phyloP scores from a whole-genome alignment of 2,888 invertebrate species.

The Leptinotarsa peninsularis region DNA sequence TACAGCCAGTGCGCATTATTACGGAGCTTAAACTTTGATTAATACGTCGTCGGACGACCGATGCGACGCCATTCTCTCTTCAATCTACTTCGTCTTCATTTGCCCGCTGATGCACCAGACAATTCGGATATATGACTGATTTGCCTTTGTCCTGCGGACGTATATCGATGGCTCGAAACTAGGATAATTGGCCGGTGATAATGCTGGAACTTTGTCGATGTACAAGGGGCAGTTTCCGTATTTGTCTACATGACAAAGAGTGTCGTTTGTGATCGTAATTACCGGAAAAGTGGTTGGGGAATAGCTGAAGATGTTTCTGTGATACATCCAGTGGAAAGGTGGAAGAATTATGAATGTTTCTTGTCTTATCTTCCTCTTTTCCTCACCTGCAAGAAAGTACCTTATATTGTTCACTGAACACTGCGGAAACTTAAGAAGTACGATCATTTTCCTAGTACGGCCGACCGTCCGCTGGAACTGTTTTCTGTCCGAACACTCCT shows the following conservation, averaged over 20 bases:
- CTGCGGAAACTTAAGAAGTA: no score
- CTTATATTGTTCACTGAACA: no score
- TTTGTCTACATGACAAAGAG: neutral
- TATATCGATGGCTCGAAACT: constrained; percentile 25
- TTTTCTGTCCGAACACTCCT: no score
- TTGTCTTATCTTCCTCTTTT: no score
- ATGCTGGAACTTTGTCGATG: neutral
- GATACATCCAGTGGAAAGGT: no score
- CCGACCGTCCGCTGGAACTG: no score
- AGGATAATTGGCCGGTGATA: constrained; percentile 15
- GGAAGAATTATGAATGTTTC: no score
- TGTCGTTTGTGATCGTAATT: no score
- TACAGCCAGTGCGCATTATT: constrained; percentile 66
- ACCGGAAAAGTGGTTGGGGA: no score
- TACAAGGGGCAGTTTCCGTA: neutral
- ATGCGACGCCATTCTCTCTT: constrained; percentile 55
- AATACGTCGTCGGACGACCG: constrained; percentile 64
- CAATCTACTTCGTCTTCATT: constrained; percentile 56
- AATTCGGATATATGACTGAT: constrained; percentile 36
- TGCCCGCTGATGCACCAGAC: constrained; percentile 38
- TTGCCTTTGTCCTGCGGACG: constrained; percentile 37
- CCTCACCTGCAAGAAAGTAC: no score
- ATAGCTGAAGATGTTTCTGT: no score
- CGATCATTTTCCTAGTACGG: no score
- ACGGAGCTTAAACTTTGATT: constrained; percentile 68